These are phyloP conservation scores for Phania funesta DNA, from an alignment of 2,888 invertebrate species.

Conservation along the genomic window DNA sequence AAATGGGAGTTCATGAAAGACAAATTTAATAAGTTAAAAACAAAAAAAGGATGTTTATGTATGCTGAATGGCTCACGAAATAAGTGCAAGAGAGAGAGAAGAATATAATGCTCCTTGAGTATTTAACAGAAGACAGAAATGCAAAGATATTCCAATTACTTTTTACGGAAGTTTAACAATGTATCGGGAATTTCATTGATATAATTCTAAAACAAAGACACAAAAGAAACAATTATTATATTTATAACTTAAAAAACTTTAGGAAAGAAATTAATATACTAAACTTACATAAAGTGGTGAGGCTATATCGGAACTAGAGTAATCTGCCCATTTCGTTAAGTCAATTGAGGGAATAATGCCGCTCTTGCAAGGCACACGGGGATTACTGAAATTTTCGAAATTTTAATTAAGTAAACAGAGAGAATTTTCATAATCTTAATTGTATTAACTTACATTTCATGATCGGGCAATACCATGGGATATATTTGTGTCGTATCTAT, in stretches of 20 bases:
- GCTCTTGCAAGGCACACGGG: constrained; percentile 94
- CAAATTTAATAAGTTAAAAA: constrained; percentile 45
- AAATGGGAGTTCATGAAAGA: constrained; percentile 1
- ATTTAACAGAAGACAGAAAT: constrained; percentile 31
- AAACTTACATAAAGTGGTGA: constrained; percentile 85
- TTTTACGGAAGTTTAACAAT: constrained; percentile 78
- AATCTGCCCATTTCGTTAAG: constrained; percentile 94
- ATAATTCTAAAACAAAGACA: constrained; percentile 77
- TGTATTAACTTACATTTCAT: constrained; percentile 89
- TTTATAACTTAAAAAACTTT: background rate
- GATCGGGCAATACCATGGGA: constrained; percentile 95
- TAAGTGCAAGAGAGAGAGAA: background rate
- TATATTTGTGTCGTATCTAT: constrained; percentile 95
- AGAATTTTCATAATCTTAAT: background rate
- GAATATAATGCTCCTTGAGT: constrained; percentile 62
- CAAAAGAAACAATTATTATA: background rate
- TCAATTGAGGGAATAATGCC: constrained; percentile 93
- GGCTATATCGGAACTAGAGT: constrained; percentile 81
- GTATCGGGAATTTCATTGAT: constrained; percentile 81
- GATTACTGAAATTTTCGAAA: constrained; percentile 85
- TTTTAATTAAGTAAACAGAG: background rate
- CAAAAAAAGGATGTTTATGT: background rate
- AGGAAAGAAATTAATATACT: background rate
- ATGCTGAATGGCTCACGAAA: background rate
- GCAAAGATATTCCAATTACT: constrained; percentile 69